Conservation (phyloP, 2,797 vertebrate genomes). For the Miopithecus talapoin region DNA sequence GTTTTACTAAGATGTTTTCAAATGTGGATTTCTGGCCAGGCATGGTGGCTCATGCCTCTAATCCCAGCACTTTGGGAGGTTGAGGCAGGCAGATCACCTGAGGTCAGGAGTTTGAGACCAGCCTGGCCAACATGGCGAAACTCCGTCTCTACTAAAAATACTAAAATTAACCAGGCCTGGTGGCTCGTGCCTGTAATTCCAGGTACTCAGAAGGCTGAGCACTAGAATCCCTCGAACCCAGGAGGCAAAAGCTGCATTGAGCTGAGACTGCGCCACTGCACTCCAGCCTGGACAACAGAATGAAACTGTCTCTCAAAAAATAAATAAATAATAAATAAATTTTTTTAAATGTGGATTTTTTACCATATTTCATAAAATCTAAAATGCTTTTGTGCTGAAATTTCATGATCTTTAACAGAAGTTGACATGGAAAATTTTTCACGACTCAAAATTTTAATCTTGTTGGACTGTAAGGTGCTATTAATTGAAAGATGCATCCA, state of each 20-base stretch:
- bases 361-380: background rate
- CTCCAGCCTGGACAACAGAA: background rate
- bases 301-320: background rate
- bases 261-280: background rate
- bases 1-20: background rate
- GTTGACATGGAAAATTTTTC: background rate
- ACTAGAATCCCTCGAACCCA: background rate
- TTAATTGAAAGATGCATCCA: background rate
- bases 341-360: background rate
- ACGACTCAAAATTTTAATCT: background rate
- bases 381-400: background rate
- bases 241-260: background rate
- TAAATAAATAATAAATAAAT: too few relatives aligned
- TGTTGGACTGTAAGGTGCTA: background rate
- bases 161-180: background rate
- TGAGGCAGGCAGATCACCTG: background rate
- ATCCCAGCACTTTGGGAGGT: background rate
- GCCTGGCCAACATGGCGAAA: background rate
- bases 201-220: background rate
- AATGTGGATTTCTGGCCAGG: background rate
- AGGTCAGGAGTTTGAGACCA: background rate
- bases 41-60: background rate
- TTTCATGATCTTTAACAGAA: background rate
- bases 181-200: background rate
- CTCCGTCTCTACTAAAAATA: background rate